Evolutionary conservation across 1,140 invertebrate genomes (phyloP).

Genomic region (Drosophila athabasca): DNA sequence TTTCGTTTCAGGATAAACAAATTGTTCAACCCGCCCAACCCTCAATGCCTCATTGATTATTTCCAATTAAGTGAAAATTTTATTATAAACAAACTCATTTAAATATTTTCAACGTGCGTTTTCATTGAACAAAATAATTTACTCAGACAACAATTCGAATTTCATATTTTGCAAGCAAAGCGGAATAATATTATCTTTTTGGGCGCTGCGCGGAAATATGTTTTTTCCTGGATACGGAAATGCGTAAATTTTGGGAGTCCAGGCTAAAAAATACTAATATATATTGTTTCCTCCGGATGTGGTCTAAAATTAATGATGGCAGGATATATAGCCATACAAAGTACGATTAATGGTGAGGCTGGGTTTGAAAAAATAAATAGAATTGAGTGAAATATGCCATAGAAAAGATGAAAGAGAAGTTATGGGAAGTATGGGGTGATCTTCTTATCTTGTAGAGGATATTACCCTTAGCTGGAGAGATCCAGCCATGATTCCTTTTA

Average conservation of each 20-base stretch:
- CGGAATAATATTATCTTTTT: slow-evolving; percentile 32
- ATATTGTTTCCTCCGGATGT: slow-evolving; percentile 60
- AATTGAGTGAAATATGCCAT: slow-evolving; percentile 25
- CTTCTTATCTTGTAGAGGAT: too few relatives aligned
- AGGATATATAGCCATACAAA: slow-evolving; percentile 41
- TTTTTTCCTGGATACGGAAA: slow-evolving; percentile 54
- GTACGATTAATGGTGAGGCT: slow-evolving; percentile 24
- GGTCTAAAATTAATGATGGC: slow-evolving; percentile 13
- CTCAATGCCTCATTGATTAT: slow-evolving; percentile 71
- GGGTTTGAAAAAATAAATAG: slow-evolving; percentile 63
- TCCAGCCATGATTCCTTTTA: too few relatives aligned
- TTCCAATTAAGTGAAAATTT: slow-evolving; percentile 82
- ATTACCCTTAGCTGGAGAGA: too few relatives aligned
- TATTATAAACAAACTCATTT: slow-evolving; percentile 82
- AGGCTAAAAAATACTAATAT: slow-evolving; percentile 33
- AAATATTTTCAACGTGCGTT: slow-evolving; percentile 74
- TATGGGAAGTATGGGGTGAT: not conserved
- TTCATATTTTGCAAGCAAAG: slow-evolving; percentile 26
- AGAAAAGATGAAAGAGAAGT: not conserved
- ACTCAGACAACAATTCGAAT: slow-evolving; percentile 44
- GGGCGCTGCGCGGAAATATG: not conserved
- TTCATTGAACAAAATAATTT: slow-evolving; percentile 75
- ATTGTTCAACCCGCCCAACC: slow-evolving; percentile 11
- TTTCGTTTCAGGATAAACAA: slow-evolving; percentile 32
- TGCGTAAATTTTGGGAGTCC: slow-evolving; percentile 53